phyloP scores from a whole-genome alignment of 2,797 vertebrate genomes.

The Thamnophis elegans region DNA sequence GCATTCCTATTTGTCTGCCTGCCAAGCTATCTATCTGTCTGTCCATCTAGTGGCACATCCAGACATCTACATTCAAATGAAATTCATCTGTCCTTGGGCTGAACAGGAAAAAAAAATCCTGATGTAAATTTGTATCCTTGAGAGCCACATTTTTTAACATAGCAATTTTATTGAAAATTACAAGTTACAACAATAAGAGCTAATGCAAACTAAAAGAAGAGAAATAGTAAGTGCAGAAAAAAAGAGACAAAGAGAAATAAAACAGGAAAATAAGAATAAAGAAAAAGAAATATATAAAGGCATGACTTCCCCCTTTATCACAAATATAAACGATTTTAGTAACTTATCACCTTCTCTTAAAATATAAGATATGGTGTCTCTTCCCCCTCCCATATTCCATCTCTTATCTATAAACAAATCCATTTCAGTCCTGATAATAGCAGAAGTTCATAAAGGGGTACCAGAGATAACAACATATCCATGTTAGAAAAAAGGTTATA shows the following conservation, averaged over 20 bases:
- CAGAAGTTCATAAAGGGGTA: no score
- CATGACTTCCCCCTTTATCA: no score
- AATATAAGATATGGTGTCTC: no score
- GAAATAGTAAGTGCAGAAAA: not conserved
- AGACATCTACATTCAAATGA: not conserved
- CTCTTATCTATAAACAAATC: no score
- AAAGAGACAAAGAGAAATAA: not conserved
- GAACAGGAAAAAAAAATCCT: not conserved
- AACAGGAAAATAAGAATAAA: not conserved
- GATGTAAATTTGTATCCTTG: not conserved
- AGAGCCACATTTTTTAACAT: not conserved
- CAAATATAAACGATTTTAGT: no score
- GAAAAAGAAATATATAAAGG: not conserved
- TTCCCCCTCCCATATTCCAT: no score
- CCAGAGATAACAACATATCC: no score
- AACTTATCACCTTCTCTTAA: no score
- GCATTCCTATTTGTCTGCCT: not conserved
- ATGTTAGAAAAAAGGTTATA: no score
- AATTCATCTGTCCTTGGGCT: not conserved
- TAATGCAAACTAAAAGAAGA: not conserved
- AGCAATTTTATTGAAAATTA: not conserved
- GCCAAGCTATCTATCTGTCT: not conserved
- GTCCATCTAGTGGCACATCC: not conserved
- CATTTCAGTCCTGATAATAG: no score
- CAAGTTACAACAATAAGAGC: not conserved